Evolutionary conservation across 2,797 vertebrate genomes (phyloP).

Genomic region (Mormyrus hasselquistii): DNA sequence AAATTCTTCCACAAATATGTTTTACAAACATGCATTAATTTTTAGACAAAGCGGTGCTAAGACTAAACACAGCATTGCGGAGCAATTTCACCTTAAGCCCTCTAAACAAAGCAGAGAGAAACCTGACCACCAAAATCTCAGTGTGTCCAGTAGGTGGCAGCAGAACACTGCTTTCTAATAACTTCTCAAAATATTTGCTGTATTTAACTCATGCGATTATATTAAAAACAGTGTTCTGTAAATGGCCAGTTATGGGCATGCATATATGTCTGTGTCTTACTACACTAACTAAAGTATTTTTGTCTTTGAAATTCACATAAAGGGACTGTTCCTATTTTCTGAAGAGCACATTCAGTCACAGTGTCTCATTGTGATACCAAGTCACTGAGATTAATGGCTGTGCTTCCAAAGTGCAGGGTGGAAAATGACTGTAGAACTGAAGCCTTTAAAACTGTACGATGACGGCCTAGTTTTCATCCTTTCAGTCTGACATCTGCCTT

Average conservation of each 20-base stretch:
- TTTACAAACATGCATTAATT: neutral
- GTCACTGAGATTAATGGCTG: neutral
- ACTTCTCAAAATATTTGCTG: neutral
- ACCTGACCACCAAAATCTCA: neutral
- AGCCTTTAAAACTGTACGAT: neutral
- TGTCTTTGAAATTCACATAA: neutral
- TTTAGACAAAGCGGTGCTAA: neutral
- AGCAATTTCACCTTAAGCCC: neutral
- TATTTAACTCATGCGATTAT: neutral
- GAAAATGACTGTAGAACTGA: neutral
- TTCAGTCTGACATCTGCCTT: neutral
- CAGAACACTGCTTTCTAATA: neutral
- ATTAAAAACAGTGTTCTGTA: neutral
- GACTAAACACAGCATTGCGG: neutral
- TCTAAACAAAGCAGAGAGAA: neutral
- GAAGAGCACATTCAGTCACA: neutral
- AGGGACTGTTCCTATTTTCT: neutral
- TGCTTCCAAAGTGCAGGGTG: neutral
- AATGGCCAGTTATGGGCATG: neutral
- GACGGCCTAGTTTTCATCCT: neutral
- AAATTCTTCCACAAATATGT: neutral
- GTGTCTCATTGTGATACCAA: neutral
- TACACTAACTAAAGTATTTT: neutral
- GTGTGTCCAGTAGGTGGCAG: neutral
- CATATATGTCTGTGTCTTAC: neutral